Percentiles rank a stretch among this genome's conserved stretches.
Conservation (phyloP, 2,797 vertebrate genomes). For the Vireo griseus region DNA sequence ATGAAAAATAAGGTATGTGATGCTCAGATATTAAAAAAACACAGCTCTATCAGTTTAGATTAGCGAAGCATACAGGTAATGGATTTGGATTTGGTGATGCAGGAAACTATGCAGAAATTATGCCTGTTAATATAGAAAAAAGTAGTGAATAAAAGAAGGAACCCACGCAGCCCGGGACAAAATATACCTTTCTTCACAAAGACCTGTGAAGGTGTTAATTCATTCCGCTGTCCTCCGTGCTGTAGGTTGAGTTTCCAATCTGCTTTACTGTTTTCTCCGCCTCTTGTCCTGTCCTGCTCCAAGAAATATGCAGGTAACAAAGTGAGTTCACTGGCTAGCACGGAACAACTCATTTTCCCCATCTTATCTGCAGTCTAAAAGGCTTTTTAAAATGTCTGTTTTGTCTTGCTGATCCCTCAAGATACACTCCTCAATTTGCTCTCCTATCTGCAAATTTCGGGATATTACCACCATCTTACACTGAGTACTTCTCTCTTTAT, state of each 20-base stretch:
- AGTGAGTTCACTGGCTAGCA: neutral
- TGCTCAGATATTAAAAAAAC: neutral
- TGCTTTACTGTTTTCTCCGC: neutral
- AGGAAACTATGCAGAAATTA: neutral
- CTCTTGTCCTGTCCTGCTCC: neutral
- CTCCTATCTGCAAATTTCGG: neutral
- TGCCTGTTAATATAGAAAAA: neutral
- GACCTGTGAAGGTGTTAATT: neutral
- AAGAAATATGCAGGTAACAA: neutral
- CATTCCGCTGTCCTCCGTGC: neutral
- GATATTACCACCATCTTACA: neutral
- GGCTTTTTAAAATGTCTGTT: neutral
- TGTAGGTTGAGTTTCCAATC: neutral
- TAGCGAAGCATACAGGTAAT: neutral
- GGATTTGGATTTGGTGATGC: neutral
- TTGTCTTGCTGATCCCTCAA: neutral
- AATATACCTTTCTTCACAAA: neutral
- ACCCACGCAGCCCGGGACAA: accelerated
- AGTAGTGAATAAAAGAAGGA: neutral
- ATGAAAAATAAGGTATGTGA: neutral
- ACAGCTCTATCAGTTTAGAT: neutral
- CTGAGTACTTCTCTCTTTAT: neutral
- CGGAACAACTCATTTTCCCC: neutral
- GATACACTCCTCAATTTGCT: neutral
- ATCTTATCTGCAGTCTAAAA: neutral